Percentiles rank a stretch among this genome's conserved stretches.
Evolutionary conservation across 1,140 invertebrate genomes (phyloP).

Genomic region (Cepaea nemoralis): DNA sequence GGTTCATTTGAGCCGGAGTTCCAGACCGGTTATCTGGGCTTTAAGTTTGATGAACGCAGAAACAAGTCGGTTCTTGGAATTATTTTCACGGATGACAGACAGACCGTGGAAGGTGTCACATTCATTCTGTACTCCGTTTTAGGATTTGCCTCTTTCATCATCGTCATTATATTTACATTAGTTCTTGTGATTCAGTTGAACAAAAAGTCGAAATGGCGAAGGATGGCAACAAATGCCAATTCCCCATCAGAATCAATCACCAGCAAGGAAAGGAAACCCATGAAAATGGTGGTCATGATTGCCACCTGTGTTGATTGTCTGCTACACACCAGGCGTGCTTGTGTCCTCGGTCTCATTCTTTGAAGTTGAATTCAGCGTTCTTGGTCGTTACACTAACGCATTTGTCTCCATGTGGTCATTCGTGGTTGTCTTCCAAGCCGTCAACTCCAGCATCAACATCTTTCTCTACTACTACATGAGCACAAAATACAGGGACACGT

Average conservation of each 20-base stretch:
- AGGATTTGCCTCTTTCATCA: not conserved
- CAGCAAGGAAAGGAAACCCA: not conserved
- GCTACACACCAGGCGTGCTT: not conserved
- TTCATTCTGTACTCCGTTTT: not conserved
- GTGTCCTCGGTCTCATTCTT: not conserved
- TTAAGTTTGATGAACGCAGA: not conserved
- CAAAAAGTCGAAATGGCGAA: not conserved
- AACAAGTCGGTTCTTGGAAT: not conserved
- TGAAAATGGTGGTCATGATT: not conserved
- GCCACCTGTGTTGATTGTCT: not conserved
- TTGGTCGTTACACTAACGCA: not conserved
- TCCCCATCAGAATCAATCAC: not conserved
- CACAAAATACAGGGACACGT: not conserved
- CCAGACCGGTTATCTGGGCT: not conserved
- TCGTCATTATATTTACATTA: not conserved
- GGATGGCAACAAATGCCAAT: not conserved
- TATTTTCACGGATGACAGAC: not conserved
- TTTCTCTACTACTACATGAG: not conserved
- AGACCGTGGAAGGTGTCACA: not conserved
- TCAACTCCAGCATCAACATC: not conserved
- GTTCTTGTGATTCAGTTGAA: not conserved
- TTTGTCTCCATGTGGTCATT: not conserved
- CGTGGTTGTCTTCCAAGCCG: not conserved
- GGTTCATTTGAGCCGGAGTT: not conserved
- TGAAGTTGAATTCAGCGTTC: not conserved